These are phyloP conservation scores for Carterocephalus palaemon DNA, from an alignment of 2,888 invertebrate genomes.

Conservation along the genomic window DNA sequence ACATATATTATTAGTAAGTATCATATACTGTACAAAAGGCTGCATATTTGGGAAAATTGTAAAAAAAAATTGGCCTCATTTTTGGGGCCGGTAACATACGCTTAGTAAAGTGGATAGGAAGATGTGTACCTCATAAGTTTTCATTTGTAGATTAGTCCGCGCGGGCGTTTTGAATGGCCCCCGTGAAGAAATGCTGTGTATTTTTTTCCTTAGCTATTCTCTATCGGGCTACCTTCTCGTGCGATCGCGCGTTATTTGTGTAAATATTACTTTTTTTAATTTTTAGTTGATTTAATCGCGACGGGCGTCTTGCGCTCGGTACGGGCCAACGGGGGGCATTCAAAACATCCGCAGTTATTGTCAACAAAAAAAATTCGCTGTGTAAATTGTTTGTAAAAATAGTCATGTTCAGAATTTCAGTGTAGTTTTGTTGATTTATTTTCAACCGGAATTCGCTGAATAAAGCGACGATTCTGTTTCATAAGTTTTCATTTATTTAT, in stretches of 20 bases:
- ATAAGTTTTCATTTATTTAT: constrained; percentile 50
- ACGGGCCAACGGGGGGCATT: constrained; percentile 40
- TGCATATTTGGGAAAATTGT: constrained; percentile 69
- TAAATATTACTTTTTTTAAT: constrained; percentile 61
- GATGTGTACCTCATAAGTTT: constrained; percentile 68
- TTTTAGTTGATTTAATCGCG: constrained; percentile 40
- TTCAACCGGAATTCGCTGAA: constrained; percentile 75
- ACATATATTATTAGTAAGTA: constrained; percentile 73
- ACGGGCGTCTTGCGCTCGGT: constrained; percentile 34
- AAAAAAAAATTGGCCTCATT: constrained; percentile 69
- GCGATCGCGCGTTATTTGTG: constrained; percentile 45
- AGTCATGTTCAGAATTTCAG: constrained; percentile 74
- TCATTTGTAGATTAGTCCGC: constrained; percentile 55
- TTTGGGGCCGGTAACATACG: constrained; percentile 72
- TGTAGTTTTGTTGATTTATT: constrained; percentile 75
- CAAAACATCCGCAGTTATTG: constrained; percentile 39
- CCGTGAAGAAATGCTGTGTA: constrained; percentile 35
- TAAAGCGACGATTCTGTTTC: constrained; percentile 77
- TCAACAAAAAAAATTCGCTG: constrained; percentile 57
- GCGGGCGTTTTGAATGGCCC: constrained; percentile 45
- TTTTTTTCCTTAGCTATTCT: constrained; percentile 43
- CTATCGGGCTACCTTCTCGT: constrained; percentile 41
- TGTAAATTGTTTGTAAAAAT: constrained; percentile 77
- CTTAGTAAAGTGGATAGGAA: constrained; percentile 74
- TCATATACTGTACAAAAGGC: constrained; percentile 76